Conservation (phyloP, 2,797 vertebrate species). For the Siniperca undulata region DNA sequence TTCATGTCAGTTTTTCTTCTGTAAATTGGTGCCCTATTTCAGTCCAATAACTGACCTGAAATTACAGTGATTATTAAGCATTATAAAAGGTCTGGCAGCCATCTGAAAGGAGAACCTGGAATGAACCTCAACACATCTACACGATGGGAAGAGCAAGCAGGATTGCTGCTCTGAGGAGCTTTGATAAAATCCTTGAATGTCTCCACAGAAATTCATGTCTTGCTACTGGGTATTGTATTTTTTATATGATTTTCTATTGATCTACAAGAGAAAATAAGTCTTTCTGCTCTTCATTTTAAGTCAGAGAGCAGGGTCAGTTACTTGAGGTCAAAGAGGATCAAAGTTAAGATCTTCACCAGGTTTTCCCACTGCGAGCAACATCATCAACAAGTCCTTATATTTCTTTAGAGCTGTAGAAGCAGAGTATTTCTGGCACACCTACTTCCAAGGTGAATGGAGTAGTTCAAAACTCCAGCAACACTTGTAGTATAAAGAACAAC, state of each 20-base stretch:
- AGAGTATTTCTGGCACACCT: too few relatives aligned
- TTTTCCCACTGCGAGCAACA: conserved; percentile 42
- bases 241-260: conserved; percentile 14
- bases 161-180: conserved; percentile 55
- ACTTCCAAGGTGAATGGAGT: too few relatives aligned
- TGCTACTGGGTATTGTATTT: neutral
- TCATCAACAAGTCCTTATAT: conserved; percentile 7
- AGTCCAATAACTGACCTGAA: neutral
- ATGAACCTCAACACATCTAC: conserved; percentile 54
- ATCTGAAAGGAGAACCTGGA: conserved; percentile 59
- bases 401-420: neutral
- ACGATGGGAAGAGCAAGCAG: conserved; percentile 52
- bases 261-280: neutral
- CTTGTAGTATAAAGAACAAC: too few relatives aligned
- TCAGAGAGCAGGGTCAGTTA: neutral
- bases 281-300: neutral
- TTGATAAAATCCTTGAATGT: conserved; percentile 78
- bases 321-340: conserved; percentile 10
- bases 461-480: too few relatives aligned
- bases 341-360: conserved; percentile 10
- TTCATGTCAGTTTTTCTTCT: conserved; percentile 3
- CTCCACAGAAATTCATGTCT: neutral
- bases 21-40: neutral
- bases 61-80: neutral
- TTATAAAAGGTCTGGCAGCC: conserved; percentile 26